These are phyloP conservation scores for Phrixothrix hirtus DNA, from an alignment of 2,888 invertebrate species.

Conservation along the genomic window DNA sequence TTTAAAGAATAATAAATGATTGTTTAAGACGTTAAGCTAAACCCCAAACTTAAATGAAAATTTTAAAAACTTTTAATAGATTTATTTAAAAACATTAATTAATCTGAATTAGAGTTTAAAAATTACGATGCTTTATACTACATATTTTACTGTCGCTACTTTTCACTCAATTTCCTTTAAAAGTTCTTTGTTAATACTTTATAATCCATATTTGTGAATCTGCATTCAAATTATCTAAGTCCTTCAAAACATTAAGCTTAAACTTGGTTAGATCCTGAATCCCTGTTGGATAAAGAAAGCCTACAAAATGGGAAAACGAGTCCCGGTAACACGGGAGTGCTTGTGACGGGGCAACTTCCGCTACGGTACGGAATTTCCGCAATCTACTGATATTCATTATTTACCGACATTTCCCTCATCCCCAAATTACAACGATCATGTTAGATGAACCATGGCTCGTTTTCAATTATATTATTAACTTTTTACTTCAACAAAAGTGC, in stretches of 20 bases:
- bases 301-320: conserved; percentile 28
- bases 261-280: conserved; percentile 38
- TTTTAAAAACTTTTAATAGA: conserved; percentile 4
- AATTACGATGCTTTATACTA: too few species aligned
- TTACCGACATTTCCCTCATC: conserved; percentile 45
- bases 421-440: conserved; percentile 34
- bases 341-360: conserved; percentile 52
- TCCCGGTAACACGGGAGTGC: conserved; percentile 38
- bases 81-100: too few species aligned
- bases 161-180: too few species aligned
- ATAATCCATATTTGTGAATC: background rate
- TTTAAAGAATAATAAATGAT: too few species aligned
- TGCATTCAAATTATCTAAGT: conserved; percentile 3
- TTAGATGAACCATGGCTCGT: conserved; percentile 19
- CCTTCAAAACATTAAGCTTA: conserved; percentile 15
- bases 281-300: conserved; percentile 47
- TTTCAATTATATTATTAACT: conserved; percentile 20
- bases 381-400: conserved; percentile 53
- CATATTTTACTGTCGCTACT: too few species aligned
- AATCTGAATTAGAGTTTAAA: too few species aligned
- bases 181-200: too few species aligned
- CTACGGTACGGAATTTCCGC: conserved; percentile 52
- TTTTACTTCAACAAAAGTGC: too few species aligned
- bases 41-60: background rate
- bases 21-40: too few species aligned